phyloP scores from a whole-genome alignment of 2,888 invertebrate species.

The Luperina testacea region DNA sequence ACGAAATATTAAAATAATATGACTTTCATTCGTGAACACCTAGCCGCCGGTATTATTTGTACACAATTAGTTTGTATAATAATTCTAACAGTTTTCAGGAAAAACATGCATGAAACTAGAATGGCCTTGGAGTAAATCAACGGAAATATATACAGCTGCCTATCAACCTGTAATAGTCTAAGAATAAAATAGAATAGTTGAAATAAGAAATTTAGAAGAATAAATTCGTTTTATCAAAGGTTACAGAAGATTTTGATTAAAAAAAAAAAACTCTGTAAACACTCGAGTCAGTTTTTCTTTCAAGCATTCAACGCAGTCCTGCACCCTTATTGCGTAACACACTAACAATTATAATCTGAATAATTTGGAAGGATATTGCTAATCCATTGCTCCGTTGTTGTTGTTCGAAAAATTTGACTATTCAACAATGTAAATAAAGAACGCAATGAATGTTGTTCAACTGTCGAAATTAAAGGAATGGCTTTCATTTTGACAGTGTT shows the following conservation, averaged over 20 bases:
- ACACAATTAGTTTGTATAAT: conserved; percentile 30
- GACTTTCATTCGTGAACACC: conserved; percentile 33
- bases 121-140: not conserved
- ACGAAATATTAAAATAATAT: conserved; percentile 51
- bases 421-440: not conserved
- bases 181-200: not conserved
- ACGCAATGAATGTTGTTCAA: not conserved
- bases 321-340: not conserved
- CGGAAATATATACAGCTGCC: not conserved
- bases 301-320: not conserved
- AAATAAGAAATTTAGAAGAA: not conserved
- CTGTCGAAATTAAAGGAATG: not conserved
- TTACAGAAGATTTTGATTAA: not conserved
- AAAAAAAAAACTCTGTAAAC: too few relatives aligned
- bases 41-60: conserved; percentile 29
- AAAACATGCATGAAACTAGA: conserved; percentile 12
- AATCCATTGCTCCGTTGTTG: too few relatives aligned
- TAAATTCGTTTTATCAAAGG: not conserved
- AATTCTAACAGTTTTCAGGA: conserved; percentile 21
- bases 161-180: not conserved
- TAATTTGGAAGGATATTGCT: not conserved
- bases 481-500: not conserved
- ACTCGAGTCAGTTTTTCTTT: not conserved
- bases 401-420: too few relatives aligned
- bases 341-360: not conserved